These are phyloP conservation scores for Camptogramma bilineatum DNA, from an alignment of 2,888 invertebrate genomes.

Conservation along the genomic window DNA sequence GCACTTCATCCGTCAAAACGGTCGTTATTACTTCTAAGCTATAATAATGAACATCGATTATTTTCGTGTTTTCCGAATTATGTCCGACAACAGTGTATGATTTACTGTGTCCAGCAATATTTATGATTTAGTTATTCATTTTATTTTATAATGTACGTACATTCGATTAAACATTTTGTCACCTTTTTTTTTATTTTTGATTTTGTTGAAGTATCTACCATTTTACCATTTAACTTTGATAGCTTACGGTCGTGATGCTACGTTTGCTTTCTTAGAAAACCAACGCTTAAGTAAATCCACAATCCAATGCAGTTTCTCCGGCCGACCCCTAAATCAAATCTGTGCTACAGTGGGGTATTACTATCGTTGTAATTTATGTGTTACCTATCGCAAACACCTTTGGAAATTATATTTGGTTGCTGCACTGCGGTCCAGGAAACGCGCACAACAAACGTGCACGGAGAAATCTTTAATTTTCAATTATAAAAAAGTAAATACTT, in stretches of 20 bases:
- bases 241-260: not conserved
- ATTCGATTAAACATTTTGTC: no score
- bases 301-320: slow-evolving; percentile 61
- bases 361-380: slow-evolving; percentile 79
- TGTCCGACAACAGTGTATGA: no score
- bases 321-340: slow-evolving; percentile 71
- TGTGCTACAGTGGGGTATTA: slow-evolving; percentile 68
- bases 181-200: no score
- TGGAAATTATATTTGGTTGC: slow-evolving; percentile 74
- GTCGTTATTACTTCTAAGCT: no score
- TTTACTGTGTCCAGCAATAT: no score
- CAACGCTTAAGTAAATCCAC: slow-evolving; percentile 47
- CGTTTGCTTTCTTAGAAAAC: slow-evolving; percentile 17
- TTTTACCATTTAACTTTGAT: not conserved
- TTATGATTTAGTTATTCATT: no score
- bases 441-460: slow-evolving; percentile 54
- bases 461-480: not conserved
- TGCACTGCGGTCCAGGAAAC: slow-evolving; percentile 38
- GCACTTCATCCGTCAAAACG: not conserved
- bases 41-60: no score
- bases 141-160: no score
- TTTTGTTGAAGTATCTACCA: no score
- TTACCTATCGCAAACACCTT: slow-evolving; percentile 77
- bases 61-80: no score
- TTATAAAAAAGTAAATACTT: no score